A percentile compares a stretch with the other conserved stretches of the same genome.
phyloP scores from a whole-genome alignment of 2,888 invertebrate species.

The Cerastoderma edule region DNA sequence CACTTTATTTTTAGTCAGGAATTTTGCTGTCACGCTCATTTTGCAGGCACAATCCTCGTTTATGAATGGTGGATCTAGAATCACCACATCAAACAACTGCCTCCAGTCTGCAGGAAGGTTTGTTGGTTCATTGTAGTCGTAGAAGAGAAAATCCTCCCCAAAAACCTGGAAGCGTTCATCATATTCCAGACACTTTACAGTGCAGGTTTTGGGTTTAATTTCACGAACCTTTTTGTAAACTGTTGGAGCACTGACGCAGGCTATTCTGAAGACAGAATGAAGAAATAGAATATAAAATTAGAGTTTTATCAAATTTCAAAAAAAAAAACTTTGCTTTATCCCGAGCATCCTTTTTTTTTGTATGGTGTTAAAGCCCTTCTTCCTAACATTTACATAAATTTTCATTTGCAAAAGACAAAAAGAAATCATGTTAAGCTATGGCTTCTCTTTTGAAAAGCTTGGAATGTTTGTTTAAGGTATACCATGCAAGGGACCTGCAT shows the following conservation, averaged over 20 bases:
- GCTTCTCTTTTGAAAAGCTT: too few relatives aligned
- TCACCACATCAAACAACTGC: slow-evolving; percentile 90
- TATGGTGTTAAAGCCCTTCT: too few relatives aligned
- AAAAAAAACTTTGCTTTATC: too few relatives aligned
- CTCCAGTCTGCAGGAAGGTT: slow-evolving; percentile 87
- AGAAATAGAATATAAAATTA: neutral
- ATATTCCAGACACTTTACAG: slow-evolving; percentile 88
- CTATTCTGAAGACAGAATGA: slow-evolving; percentile 86
- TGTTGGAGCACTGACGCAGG: slow-evolving; percentile 94
- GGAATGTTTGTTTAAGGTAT: too few relatives aligned
- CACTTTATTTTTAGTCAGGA: slow-evolving; percentile 90
- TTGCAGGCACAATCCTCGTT: slow-evolving; percentile 96
- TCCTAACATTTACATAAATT: too few relatives aligned
- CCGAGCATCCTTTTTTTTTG: too few relatives aligned
- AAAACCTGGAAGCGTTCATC: slow-evolving; percentile 92
- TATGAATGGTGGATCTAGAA: slow-evolving; percentile 97
- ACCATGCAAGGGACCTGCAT: too few relatives aligned
- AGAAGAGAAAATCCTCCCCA: slow-evolving; percentile 91
- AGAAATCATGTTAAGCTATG: too few relatives aligned
- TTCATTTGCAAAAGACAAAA: too few relatives aligned
- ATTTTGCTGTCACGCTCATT: slow-evolving; percentile 90
- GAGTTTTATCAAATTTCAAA: too few relatives aligned
- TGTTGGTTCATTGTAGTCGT: slow-evolving; percentile 93
- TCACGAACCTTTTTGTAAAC: slow-evolving; percentile 87
- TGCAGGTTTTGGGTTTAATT: slow-evolving; percentile 64